A percentile compares a stretch with the other conserved stretches of the same genome.
phyloP scores from a whole-genome alignment of 2,113 vertebrate species.

The Micronycteris hirsuta region DNA sequence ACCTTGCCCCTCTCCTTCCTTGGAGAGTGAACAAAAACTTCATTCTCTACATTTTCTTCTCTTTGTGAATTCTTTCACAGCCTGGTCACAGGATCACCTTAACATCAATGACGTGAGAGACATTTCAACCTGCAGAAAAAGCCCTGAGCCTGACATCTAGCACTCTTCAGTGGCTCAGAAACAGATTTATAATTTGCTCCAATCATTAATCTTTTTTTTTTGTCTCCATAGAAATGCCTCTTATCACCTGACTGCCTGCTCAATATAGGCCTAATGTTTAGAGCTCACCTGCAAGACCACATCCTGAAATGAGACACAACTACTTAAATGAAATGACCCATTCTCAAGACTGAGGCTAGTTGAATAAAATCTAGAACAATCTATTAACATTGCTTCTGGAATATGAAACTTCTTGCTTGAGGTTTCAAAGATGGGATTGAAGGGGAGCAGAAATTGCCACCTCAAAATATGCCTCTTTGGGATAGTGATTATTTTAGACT shows the following conservation, averaged over 20 bases:
- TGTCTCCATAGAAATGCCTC: background rate
- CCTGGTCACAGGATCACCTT: too few species aligned
- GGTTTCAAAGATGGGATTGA: background rate
- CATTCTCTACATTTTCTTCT: too few species aligned
- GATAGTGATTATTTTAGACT: background rate
- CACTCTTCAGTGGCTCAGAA: background rate
- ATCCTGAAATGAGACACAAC: background rate
- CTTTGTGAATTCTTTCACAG: too few species aligned
- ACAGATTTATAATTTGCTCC: background rate
- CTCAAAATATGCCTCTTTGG: background rate
- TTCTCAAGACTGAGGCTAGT: background rate
- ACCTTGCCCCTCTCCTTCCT: too few species aligned
- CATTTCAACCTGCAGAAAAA: background rate
- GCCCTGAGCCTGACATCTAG: background rate
- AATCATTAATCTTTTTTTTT: background rate
- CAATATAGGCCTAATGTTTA: background rate
- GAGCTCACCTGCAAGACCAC: background rate
- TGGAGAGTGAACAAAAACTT: too few species aligned
- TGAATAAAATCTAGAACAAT: background rate
- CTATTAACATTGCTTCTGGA: background rate
- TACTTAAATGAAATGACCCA: background rate
- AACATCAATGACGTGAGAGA: background rate
- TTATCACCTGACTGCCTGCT: background rate
- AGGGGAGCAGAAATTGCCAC: background rate
- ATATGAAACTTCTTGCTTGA: background rate